Conservation (phyloP, 2,113 vertebrate species). For the Megaceryle maxima region DNA sequence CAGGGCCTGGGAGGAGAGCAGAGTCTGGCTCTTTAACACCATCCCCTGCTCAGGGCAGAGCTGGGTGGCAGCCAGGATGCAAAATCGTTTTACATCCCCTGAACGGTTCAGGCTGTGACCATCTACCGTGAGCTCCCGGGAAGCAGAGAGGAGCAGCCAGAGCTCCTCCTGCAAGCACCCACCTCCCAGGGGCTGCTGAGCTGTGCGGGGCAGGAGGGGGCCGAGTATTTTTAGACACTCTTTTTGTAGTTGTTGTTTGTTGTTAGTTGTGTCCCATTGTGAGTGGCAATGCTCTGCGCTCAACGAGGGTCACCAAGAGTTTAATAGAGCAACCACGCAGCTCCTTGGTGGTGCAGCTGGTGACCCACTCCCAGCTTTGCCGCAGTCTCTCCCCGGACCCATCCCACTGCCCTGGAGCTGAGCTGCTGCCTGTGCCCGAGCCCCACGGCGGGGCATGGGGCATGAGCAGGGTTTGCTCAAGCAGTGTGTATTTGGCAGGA, state of each 20-base stretch:
- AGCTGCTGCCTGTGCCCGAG: fast-evolving
- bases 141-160: neutral
- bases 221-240: neutral
- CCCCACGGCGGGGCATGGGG: fast-evolving
- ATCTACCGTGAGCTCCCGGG: neutral
- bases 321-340: conserved; percentile 54
- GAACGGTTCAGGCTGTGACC: neutral
- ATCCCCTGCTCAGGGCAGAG: neutral
- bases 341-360: conserved; percentile 23
- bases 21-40: neutral
- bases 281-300: neutral
- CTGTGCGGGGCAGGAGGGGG: fast-evolving
- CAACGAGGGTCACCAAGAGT: conserved; percentile 49
- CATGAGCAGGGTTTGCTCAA: neutral
- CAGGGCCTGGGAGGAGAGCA: neutral
- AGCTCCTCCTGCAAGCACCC: neutral
- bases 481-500: neutral
- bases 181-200: neutral
- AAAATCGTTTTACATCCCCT: fast-evolving
- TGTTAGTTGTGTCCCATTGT: conserved; percentile 30
- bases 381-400: fast-evolving
- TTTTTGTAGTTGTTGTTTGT: neutral
- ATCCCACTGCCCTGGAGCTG: fast-evolving
- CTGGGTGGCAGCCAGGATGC: neutral
- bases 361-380: neutral